Evolutionary conservation across 2,888 invertebrate genomes (phyloP).

Genomic region (Leucophora obtusa): DNA sequence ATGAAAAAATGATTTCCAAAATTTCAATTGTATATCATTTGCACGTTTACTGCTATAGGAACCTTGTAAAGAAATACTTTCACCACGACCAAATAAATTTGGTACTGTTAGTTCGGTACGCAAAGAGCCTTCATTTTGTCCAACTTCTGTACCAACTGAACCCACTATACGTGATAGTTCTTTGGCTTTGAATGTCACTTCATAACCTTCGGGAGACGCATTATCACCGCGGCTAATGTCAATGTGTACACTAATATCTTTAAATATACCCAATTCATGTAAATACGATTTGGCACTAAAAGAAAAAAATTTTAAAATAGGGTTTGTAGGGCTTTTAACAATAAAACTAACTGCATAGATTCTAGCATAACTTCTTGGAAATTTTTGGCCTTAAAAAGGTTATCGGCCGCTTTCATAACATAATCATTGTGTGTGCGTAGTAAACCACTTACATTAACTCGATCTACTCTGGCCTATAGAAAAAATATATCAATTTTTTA

Average conservation of each 20-base stretch:
- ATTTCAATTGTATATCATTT: slow-evolving; percentile 88
- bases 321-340: background rate
- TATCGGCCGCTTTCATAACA: slow-evolving; percentile 86
- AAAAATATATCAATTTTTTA: background rate
- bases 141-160: slow-evolving; percentile 91
- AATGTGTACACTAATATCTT: slow-evolving; percentile 89
- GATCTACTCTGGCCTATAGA: slow-evolving; percentile 87
- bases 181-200: slow-evolving; percentile 90
- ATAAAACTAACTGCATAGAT: slow-evolving; percentile 81
- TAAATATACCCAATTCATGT: slow-evolving; percentile 92
- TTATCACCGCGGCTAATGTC: slow-evolving; percentile 90
- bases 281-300: slow-evolving; percentile 85
- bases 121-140: slow-evolving; percentile 94
- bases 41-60: slow-evolving; percentile 90
- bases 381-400: slow-evolving; percentile 89
- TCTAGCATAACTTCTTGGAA: slow-evolving; percentile 90
- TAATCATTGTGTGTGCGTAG: slow-evolving; percentile 93
- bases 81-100: slow-evolving; percentile 93
- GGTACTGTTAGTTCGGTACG: slow-evolving; percentile 84
- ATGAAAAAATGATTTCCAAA: slow-evolving; percentile 91
- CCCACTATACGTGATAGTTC: slow-evolving; percentile 91
- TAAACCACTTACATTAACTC: slow-evolving; percentile 91
- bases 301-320: slow-evolving; percentile 53
- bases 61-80: slow-evolving; percentile 89
- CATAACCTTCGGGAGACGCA: slow-evolving; percentile 89